These are phyloP conservation scores for Zaprionus bogoriensis DNA, from an alignment of 2,888 invertebrate genomes.

Conservation along the genomic window DNA sequence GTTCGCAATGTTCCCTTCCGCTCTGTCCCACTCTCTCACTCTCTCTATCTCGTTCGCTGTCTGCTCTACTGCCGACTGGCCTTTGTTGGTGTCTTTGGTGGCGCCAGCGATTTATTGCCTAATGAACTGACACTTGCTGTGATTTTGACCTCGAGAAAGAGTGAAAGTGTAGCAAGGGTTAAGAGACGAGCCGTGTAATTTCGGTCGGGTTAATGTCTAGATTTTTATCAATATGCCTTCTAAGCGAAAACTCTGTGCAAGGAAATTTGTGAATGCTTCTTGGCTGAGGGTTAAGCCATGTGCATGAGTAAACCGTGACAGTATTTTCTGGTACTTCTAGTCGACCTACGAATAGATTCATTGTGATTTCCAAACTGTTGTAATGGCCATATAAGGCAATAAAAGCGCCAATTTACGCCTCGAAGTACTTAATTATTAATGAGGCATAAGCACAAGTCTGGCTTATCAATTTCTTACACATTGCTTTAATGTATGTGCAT, in stretches of 20 bases:
- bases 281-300: too few species aligned
- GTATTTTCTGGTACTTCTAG: not conserved
- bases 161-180: conserved; percentile 72
- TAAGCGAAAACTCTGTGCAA: not conserved
- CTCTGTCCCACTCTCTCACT: not conserved
- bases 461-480: conserved; percentile 53
- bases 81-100: conserved; percentile 55
- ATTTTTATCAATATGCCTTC: conserved; percentile 16
- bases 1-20: conserved; percentile 37
- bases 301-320: too few species aligned
- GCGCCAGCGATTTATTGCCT: conserved; percentile 75
- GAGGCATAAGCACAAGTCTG: conserved; percentile 15
- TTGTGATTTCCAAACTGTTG: not conserved
- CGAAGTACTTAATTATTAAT: conserved; percentile 33
- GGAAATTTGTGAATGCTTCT: not conserved
- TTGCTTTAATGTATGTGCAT: conserved; percentile 64
- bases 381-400: not conserved
- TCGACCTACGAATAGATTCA: too few species aligned
- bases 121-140: conserved; percentile 35
- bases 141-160: conserved; percentile 21
- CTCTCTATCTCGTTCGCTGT: conserved; percentile 11
- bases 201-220: not conserved
- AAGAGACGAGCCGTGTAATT: conserved; percentile 19
- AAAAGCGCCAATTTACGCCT: conserved; percentile 8
- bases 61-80: conserved; percentile 47